Conservation (phyloP, 2,113 vertebrate genomes). For the Piaya cayana region DNA sequence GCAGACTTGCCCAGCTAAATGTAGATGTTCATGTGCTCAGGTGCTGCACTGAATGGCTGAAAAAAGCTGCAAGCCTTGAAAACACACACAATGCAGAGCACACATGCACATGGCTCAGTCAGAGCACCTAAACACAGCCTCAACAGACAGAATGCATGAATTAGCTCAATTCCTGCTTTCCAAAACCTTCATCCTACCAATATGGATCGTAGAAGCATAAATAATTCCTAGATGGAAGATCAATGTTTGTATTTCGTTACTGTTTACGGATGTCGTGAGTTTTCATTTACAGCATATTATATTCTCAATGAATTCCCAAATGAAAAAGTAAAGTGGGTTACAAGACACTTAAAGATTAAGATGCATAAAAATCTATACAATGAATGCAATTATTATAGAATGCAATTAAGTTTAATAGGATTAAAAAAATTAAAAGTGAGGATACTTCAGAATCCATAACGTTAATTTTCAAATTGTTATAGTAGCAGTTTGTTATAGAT, state of each 20-base stretch:
- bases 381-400: background rate
- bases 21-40: background rate
- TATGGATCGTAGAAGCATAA: background rate
- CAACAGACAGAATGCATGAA: too few species aligned
- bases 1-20: background rate
- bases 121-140: background rate
- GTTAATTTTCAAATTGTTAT: background rate
- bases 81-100: background rate
- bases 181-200: background rate
- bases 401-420: background rate
- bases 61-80: background rate
- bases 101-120: background rate
- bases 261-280: background rate
- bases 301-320: background rate
- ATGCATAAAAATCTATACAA: background rate
- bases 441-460: background rate
- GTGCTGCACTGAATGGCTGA: rapidly evolving
- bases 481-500: rapidly evolving
- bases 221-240: background rate
- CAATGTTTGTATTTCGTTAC: background rate
- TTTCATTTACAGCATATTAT: background rate
- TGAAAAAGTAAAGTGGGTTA: background rate
- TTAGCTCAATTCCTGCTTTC: background rate
- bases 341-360: background rate
- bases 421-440: background rate